phyloP scores from a whole-genome alignment of 30 jellyfish, hydroid and myxozoan genomes.

The Pseudorhiza aurosa region DNA sequence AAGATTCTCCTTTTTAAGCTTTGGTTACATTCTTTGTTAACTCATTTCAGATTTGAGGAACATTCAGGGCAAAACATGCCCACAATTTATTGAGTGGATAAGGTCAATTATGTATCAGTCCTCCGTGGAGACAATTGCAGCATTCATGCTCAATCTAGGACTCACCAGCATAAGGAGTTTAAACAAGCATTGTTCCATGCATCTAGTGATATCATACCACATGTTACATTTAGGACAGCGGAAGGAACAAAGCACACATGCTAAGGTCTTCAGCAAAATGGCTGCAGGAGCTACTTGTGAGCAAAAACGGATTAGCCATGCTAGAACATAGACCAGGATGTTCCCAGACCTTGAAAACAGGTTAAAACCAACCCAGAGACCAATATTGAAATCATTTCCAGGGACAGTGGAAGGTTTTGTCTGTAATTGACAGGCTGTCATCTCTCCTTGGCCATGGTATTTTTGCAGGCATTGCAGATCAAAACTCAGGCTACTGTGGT shows the following conservation, averaged over 20 bases:
- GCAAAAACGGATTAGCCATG: not conserved
- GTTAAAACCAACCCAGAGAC: too few relatives aligned
- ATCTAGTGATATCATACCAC: not conserved
- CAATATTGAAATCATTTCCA: too few relatives aligned
- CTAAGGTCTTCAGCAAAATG: constrained; percentile 5
- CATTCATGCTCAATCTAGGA: constrained; percentile 1
- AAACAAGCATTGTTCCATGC: not conserved
- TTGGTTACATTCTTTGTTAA: constrained; percentile 5
- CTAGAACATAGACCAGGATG: not conserved
- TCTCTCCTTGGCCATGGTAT: too few relatives aligned
- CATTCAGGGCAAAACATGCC: constrained; percentile 19
- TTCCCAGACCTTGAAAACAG: not conserved
- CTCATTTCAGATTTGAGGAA: constrained; percentile 36
- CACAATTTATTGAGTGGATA: constrained; percentile 1
- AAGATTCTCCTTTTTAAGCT: not conserved
- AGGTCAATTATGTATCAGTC: not conserved
- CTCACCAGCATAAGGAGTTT: not conserved
- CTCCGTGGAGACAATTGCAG: not conserved
- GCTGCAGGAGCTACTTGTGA: not conserved
- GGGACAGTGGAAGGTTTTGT: too few relatives aligned
- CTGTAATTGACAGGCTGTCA: too few relatives aligned
- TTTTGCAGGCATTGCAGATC: too few relatives aligned
- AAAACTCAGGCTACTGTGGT: too few relatives aligned
- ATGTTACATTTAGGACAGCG: not conserved
- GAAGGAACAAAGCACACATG: not conserved